A percentile compares a stretch with the other conserved stretches of the same genome.
These are phyloP conservation scores for Lasioglossum baleicum DNA, from an alignment of 1,140 invertebrate species.

Conservation along the genomic window DNA sequence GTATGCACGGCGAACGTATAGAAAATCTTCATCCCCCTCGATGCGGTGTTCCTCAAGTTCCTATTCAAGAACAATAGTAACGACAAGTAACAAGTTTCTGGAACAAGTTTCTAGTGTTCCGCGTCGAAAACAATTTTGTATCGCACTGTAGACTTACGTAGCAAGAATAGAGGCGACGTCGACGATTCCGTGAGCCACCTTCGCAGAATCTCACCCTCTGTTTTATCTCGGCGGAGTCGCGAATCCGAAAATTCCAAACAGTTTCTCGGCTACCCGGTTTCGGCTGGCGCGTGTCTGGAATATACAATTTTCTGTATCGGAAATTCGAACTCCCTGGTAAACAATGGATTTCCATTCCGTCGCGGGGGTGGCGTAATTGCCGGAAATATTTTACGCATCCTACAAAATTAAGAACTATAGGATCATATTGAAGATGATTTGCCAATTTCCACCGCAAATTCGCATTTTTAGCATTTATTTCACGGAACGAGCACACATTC, in stretches of 20 bases:
- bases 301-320: conserved; percentile 23
- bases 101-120: too few species aligned
- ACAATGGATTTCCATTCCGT: background rate
- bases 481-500: too few species aligned
- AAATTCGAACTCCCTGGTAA: background rate
- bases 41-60: too few species aligned
- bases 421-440: too few species aligned
- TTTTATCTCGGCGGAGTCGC: conserved; percentile 47
- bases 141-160: background rate
- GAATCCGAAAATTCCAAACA: conserved; percentile 56
- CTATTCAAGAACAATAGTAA: too few species aligned
- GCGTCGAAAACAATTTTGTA: background rate
- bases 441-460: background rate
- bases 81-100: too few species aligned
- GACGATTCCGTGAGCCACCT: conserved; percentile 3
- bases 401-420: too few species aligned
- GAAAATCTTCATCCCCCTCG: too few species aligned
- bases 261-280: conserved; percentile 7
- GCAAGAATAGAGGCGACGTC: background rate
- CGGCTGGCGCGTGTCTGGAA: conserved; percentile 41
- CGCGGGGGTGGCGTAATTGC: background rate
- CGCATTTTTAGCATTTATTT: background rate
- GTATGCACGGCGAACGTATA: too few species aligned
- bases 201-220: conserved; percentile 12
- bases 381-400: too few species aligned